Percentiles rank a stretch among this genome's conserved stretches.
phyloP scores from a whole-genome alignment of 2,113 vertebrate species.

The Protobothrops flavoviridis region DNA sequence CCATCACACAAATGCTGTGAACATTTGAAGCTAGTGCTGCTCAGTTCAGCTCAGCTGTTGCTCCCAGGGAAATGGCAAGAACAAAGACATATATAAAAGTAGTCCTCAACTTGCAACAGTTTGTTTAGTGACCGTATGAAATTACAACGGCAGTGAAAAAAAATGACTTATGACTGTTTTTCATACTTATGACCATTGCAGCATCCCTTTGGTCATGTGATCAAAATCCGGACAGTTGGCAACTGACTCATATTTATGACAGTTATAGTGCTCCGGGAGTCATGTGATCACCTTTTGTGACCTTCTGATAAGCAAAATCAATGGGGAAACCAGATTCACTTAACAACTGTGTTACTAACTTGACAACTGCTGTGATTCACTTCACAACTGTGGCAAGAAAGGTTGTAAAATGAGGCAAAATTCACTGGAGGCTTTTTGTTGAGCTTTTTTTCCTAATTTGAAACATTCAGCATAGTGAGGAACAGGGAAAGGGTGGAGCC shows the following conservation, averaged over 20 bases:
- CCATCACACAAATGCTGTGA: not conserved
- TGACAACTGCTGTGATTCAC: too few relatives aligned
- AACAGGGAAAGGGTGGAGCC: not conserved
- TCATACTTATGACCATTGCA: not conserved
- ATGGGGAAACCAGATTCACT: too few relatives aligned
- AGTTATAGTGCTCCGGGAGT: not conserved
- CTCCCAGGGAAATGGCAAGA: not conserved
- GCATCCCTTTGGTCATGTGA: not conserved
- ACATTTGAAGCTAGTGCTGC: not conserved
- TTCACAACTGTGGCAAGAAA: too few relatives aligned
- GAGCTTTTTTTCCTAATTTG: not conserved
- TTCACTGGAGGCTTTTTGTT: not conserved
- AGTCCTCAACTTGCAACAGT: not conserved
- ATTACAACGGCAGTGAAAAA: not conserved
- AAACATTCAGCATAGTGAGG: not conserved
- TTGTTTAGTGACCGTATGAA: not conserved
- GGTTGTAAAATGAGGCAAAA: too few relatives aligned
- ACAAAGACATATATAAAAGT: not conserved
- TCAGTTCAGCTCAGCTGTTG: not conserved
- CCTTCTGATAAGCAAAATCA: not conserved
- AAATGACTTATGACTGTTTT: not conserved
- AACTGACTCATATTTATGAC: not conserved
- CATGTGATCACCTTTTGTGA: not conserved
- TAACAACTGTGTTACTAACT: too few relatives aligned
- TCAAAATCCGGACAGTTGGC: not conserved